phyloP scores from a whole-genome alignment of 2,888 invertebrate species.

The Mesopsocus fuscifrons region DNA sequence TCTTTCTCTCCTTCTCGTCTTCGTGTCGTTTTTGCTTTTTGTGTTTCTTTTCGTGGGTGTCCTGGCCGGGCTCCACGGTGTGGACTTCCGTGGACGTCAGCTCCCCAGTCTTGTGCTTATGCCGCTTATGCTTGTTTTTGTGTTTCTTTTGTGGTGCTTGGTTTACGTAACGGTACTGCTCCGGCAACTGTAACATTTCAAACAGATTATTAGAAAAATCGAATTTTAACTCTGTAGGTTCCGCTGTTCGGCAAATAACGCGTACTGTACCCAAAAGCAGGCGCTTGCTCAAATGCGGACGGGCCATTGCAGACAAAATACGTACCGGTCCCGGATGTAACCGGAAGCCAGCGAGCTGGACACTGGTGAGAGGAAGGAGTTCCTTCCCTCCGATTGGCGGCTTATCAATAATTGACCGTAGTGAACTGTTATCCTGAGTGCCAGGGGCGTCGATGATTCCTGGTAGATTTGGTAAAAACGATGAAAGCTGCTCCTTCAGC shows the following conservation, averaged over 20 bases:
- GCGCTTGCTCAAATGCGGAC: too few relatives aligned
- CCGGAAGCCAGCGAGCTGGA: conserved; percentile 81
- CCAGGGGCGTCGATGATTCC: conserved; percentile 91
- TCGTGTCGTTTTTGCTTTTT: conserved; percentile 88
- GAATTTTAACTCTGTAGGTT: not conserved
- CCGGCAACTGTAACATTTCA: conserved; percentile 46
- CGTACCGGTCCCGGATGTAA: conserved; percentile 81
- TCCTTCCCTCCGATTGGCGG: conserved; percentile 87
- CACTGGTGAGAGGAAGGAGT: conserved; percentile 62
- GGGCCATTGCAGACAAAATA: too few relatives aligned
- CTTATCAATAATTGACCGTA: conserved; percentile 87
- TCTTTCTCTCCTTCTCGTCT: conserved; percentile 83
- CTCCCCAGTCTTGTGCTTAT: conserved; percentile 77
- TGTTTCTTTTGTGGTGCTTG: conserved; percentile 83
- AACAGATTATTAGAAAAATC: conserved; percentile 14
- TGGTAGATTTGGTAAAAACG: conserved; percentile 86
- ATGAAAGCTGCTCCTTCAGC: conserved; percentile 83
- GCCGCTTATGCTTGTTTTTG: conserved; percentile 90
- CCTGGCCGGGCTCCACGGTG: conserved; percentile 30
- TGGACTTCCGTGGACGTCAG: conserved; percentile 42
- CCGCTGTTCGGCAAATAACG: too few relatives aligned
- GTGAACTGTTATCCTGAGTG: conserved; percentile 54
- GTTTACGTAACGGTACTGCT: conserved; percentile 85
- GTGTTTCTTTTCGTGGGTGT: conserved; percentile 86
- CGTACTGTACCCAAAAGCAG: too few relatives aligned